These are phyloP conservation scores for Myotis daubentonii DNA, from an alignment of 2,797 vertebrate species.

Conservation along the genomic window DNA sequence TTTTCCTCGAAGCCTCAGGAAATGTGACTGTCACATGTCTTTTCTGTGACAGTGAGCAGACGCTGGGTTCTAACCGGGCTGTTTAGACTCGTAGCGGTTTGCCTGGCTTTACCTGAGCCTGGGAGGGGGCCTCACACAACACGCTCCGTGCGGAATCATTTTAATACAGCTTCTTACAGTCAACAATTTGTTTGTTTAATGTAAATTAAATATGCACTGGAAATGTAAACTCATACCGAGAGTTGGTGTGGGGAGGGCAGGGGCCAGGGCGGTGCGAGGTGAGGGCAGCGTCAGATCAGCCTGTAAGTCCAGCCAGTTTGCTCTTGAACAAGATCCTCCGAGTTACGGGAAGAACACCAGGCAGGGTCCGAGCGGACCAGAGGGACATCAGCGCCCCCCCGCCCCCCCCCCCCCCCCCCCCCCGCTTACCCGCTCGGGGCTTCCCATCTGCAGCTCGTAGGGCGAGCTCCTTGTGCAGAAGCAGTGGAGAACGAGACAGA, in stretches of 20 bases:
- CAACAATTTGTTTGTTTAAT: not conserved
- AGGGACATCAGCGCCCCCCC: rapidly evolving
- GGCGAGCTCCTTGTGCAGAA: rapidly evolving
- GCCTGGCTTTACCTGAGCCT: not conserved
- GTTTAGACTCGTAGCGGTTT: not conserved
- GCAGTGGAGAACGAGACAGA: rapidly evolving
- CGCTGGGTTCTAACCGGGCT: not conserved
- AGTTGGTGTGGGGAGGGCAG: not conserved
- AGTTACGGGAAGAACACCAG: too few species aligned
- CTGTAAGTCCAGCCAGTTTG: not conserved
- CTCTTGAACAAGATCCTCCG: not conserved
- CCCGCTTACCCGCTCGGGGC: rapidly evolving
- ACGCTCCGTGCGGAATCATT: conserved; percentile 20
- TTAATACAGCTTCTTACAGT: not conserved
- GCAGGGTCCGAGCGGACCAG: not conserved
- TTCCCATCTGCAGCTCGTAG: rapidly evolving
- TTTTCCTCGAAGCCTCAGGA: not conserved
- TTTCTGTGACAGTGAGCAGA: not conserved
- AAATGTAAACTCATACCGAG: not conserved
- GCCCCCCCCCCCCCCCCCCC: rapidly evolving
- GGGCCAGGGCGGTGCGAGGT: not conserved
- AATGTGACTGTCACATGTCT: not conserved
- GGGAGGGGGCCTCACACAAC: rapidly evolving
- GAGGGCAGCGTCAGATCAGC: rapidly evolving
- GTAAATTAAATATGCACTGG: not conserved